These are phyloP conservation scores for Sinocyclocheilus anophthalmus DNA, from an alignment of 2,113 vertebrate genomes.

Conservation along the genomic window DNA sequence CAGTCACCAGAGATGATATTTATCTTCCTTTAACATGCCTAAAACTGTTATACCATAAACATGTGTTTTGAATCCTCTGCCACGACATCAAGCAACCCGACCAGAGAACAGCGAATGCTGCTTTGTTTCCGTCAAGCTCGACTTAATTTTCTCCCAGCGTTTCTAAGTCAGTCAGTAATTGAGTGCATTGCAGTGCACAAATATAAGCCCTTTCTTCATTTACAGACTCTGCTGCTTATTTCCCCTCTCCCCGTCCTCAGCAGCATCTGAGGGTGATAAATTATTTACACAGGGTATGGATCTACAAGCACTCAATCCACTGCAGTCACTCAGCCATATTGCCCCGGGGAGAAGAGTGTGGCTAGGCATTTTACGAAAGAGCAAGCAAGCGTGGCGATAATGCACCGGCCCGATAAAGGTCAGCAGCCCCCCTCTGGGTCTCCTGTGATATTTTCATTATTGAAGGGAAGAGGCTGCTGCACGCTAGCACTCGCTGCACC, in stretches of 20 bases:
- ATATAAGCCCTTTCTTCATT: constrained; percentile 47
- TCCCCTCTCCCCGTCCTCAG: constrained; percentile 46
- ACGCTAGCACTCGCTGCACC: constrained; percentile 47
- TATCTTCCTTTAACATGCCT: not conserved
- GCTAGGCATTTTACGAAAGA: constrained; percentile 72
- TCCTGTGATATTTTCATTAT: constrained; percentile 78
- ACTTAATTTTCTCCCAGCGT: not conserved
- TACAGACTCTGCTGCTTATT: constrained; percentile 43
- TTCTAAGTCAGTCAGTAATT: constrained; percentile 50
- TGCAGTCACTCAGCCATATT: constrained; percentile 64
- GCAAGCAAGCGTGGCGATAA: constrained; percentile 72
- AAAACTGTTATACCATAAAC: not conserved
- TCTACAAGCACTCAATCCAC: constrained; percentile 67
- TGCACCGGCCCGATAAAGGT: constrained; percentile 73
- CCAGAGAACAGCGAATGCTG: not conserved
- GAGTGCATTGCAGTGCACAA: constrained; percentile 50
- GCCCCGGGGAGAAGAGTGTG: constrained; percentile 66
- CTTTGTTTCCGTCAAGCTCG: constrained; percentile 41
- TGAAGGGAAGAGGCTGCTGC: constrained; percentile 58
- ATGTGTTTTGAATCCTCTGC: not conserved
- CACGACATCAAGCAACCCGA: not conserved
- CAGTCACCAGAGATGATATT: not conserved
- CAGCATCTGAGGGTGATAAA: constrained; percentile 62
- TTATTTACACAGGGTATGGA: constrained; percentile 72
- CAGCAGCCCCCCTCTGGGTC: constrained; percentile 72